phyloP scores from a whole-genome alignment of 2,797 vertebrate genomes.

The Carapus acus region DNA sequence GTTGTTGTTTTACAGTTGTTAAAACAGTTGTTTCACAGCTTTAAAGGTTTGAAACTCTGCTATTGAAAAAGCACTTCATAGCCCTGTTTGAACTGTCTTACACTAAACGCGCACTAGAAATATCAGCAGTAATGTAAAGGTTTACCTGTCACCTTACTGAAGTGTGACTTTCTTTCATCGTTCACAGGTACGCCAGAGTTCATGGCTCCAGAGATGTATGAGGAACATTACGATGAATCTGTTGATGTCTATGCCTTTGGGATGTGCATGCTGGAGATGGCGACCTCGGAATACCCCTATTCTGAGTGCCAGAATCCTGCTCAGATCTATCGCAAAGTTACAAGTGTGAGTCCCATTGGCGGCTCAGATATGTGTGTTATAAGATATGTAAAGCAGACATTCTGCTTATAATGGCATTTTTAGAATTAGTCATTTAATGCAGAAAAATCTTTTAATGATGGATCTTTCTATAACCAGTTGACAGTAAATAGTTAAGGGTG shows the following conservation, averaged over 20 bases:
- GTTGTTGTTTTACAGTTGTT: too few species aligned
- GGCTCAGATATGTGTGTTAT: conserved; percentile 5
- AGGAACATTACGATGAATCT: conserved; percentile 96
- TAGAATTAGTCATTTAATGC: too few species aligned
- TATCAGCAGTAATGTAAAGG: neutral
- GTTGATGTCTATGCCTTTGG: conserved; percentile 97
- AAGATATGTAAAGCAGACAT: neutral
- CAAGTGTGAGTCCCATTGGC: conserved; percentile 77
- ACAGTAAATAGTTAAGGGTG: too few species aligned
- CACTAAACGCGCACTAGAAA: conserved; percentile 15
- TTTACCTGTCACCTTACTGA: conserved; percentile 7
- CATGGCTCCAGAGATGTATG: conserved; percentile 94
- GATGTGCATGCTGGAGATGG: conserved; percentile 99
- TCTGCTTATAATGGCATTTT: too few species aligned
- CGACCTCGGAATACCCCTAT: conserved; percentile 94
- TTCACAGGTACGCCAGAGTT: conserved; percentile 76
- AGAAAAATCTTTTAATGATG: too few species aligned
- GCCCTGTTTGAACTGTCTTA: neutral
- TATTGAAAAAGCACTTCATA: too few species aligned
- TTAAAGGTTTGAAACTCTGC: neutral
- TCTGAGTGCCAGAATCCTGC: conserved; percentile 96
- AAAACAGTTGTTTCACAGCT: too few species aligned
- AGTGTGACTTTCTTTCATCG: conserved; percentile 9
- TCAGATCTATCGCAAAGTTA: conserved; percentile 98
- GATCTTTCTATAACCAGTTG: too few species aligned